Conservation (phyloP, 2,888 invertebrate species). For the Selenia dentaria region DNA sequence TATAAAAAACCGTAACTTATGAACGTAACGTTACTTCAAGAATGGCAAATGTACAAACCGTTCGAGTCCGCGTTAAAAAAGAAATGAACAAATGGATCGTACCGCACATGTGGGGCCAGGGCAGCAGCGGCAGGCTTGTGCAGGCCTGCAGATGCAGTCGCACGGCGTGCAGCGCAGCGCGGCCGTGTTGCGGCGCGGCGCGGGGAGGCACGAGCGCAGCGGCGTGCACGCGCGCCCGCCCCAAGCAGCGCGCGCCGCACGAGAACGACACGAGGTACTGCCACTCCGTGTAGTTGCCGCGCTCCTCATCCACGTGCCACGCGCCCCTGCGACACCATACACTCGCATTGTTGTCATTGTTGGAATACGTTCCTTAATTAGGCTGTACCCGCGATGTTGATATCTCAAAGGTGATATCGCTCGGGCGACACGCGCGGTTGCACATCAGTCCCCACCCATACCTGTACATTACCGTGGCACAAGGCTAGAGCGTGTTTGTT, state of each 20-base stretch:
- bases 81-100: neutral
- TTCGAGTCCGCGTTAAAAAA: neutral
- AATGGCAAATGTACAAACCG: too few species aligned
- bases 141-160: slow-evolving; percentile 38
- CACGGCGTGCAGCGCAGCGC: slow-evolving; percentile 38
- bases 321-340: slow-evolving; percentile 35
- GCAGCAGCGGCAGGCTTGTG: slow-evolving; percentile 39
- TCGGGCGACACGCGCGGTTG: too few species aligned
- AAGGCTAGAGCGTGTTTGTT: too few species aligned
- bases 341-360: neutral
- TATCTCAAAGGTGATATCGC: too few species aligned
- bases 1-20: too few species aligned
- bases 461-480: too few species aligned
- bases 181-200: slow-evolving; percentile 27
- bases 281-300: slow-evolving; percentile 58
- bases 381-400: too few species aligned
- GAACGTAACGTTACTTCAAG: too few species aligned
- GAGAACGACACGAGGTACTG: slow-evolving; percentile 49
- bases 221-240: slow-evolving; percentile 39
- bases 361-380: too few species aligned
- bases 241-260: slow-evolving; percentile 55
- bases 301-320: slow-evolving; percentile 55
- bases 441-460: too few species aligned
- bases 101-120: slow-evolving; percentile 54
- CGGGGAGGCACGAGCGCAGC: slow-evolving; percentile 21